These are phyloP conservation scores for Perca fluviatilis DNA, from an alignment of 2,113 vertebrate genomes.

Conservation along the genomic window DNA sequence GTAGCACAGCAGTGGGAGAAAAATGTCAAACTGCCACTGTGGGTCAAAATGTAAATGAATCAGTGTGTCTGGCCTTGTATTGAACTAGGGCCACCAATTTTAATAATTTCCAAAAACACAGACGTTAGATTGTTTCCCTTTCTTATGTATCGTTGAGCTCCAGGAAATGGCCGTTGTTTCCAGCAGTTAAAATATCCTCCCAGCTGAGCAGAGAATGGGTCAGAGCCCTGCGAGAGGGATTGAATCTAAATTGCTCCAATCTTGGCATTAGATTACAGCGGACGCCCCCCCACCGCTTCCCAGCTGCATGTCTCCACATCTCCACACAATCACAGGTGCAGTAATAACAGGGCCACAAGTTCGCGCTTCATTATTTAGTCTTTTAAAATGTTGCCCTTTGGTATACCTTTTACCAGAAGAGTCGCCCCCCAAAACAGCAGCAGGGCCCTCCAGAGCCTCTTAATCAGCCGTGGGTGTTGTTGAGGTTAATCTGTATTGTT, in stretches of 20 bases:
- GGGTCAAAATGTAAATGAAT: slow-evolving; percentile 7
- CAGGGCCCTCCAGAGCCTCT: slow-evolving; percentile 38
- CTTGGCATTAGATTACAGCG: slow-evolving; percentile 57
- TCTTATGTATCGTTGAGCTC: not conserved
- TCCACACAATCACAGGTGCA: slow-evolving; percentile 50
- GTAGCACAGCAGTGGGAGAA: not conserved
- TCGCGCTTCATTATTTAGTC: slow-evolving; percentile 66
- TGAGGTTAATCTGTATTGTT: slow-evolving; percentile 73
- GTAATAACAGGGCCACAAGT: slow-evolving; percentile 66
- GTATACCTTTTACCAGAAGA: slow-evolving; percentile 30
- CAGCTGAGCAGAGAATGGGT: slow-evolving; percentile 61
- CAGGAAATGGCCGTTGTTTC: slow-evolving; percentile 45
- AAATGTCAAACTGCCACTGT: not conserved
- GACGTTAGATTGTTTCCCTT: not conserved
- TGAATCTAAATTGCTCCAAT: slow-evolving; percentile 80
- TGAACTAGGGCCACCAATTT: not conserved
- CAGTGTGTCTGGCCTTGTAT: not conserved
- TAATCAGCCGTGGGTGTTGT: slow-evolving; percentile 54
- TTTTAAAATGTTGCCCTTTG: slow-evolving; percentile 64
- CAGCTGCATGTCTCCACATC: slow-evolving; percentile 31
- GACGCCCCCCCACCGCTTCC: slow-evolving; percentile 34
- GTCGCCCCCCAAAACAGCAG: slow-evolving; percentile 45
- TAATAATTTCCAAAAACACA: not conserved
- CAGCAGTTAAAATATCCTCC: slow-evolving; percentile 44
- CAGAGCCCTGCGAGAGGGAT: slow-evolving; percentile 66